These are phyloP conservation scores for Chrysaora quinquecirrha DNA, from an alignment of 30 jellyfish, hydroid and myxozoan species.

Conservation along the genomic window DNA sequence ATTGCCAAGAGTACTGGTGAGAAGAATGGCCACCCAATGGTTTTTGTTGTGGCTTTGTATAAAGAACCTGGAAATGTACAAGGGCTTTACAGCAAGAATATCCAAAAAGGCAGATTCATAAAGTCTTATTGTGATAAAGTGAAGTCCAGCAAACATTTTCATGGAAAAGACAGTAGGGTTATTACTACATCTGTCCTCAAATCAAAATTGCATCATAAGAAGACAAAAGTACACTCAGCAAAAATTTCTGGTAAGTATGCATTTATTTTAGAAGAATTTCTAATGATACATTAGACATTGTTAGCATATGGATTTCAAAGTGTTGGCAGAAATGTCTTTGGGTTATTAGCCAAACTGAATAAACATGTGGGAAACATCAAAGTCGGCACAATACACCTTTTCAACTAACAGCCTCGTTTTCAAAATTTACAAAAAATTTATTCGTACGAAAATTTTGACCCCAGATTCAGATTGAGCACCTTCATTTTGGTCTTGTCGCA, in stretches of 20 bases:
- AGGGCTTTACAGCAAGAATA: conserved; percentile 49
- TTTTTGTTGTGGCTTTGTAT: conserved; percentile 66
- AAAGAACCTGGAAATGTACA: conserved; percentile 65
- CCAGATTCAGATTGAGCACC: no score
- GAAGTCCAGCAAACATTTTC: conserved; percentile 2
- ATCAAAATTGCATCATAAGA: not conserved
- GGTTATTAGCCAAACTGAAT: no score
- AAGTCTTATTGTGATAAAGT: conserved; percentile 45
- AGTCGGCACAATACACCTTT: no score
- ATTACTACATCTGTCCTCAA: conserved; percentile 31
- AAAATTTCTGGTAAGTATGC: not conserved
- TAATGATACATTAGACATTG: no score
- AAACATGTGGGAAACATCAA: no score
- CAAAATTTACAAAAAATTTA: no score
- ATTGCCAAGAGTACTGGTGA: conserved; percentile 37
- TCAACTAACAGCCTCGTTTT: no score
- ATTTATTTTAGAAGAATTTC: no score
- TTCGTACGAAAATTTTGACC: no score
- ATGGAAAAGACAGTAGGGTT: not conserved
- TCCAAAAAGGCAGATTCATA: conserved; percentile 60
- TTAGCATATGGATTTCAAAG: no score
- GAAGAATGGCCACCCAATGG: conserved; percentile 37
- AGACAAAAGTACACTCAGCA: not conserved
- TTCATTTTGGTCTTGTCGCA: no score
- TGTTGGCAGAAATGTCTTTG: no score